Evolutionary conservation across 2,888 invertebrate genomes (phyloP).

Genomic region (Diploptera punctata): DNA sequence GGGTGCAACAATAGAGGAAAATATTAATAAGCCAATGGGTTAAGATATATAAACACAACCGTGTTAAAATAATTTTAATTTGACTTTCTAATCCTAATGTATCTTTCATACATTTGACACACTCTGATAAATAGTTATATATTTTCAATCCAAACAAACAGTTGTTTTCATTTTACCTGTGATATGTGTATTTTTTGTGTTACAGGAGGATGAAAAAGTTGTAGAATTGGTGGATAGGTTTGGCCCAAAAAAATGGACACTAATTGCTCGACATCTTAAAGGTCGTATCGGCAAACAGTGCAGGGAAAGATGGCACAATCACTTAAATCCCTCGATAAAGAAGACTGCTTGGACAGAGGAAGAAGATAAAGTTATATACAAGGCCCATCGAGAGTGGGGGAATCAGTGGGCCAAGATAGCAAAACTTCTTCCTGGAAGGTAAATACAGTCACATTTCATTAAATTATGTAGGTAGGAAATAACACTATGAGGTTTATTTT

Average conservation of each 20-base stretch:
- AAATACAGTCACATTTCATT: too few relatives aligned
- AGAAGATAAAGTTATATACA: slow-evolving; percentile 88
- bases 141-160: neutral
- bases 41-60: too few relatives aligned
- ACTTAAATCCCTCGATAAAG: slow-evolving; percentile 95
- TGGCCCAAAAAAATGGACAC: slow-evolving; percentile 97
- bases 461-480: too few relatives aligned
- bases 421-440: slow-evolving; percentile 88
- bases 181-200: slow-evolving; percentile 29
- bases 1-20: too few relatives aligned
- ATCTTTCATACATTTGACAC: too few relatives aligned
- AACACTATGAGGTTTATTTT: too few relatives aligned
- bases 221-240: slow-evolving; percentile 88
- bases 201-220: slow-evolving; percentile 95
- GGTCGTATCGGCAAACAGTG: slow-evolving; percentile 98
- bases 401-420: slow-evolving; percentile 99
- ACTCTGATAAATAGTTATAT: too few relatives aligned
- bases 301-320: slow-evolving; percentile 98
- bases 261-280: slow-evolving; percentile 91
- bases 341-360: slow-evolving; percentile 97
- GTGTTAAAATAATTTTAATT: too few relatives aligned
- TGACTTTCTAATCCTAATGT: neutral
- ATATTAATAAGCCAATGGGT: too few relatives aligned
- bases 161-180: neutral
- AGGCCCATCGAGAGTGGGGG: slow-evolving; percentile 81